phyloP scores from a whole-genome alignment of 2,797 vertebrate species.

The Taenioides sp. region DNA sequence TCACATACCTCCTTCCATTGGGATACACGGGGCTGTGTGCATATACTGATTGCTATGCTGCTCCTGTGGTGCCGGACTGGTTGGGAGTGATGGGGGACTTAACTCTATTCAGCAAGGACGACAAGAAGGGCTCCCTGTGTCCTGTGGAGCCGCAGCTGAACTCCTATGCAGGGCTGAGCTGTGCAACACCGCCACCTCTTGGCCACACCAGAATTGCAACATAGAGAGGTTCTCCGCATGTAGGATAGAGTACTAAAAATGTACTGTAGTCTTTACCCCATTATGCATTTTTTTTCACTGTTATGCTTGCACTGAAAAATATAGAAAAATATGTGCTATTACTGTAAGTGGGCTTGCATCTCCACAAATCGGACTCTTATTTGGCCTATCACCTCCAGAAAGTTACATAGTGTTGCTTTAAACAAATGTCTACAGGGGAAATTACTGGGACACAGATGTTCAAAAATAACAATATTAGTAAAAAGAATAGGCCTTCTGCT shows the following conservation, averaged over 20 bases:
- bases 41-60: constrained; percentile 50
- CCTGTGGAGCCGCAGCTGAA: constrained; percentile 42
- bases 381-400: too few relatives aligned
- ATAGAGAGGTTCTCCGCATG: background rate
- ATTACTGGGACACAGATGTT: too few relatives aligned
- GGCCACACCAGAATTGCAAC: constrained; percentile 14
- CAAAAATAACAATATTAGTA: too few relatives aligned
- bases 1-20: background rate
- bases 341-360: too few relatives aligned
- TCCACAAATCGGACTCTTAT: too few relatives aligned
- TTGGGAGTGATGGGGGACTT: constrained; percentile 57
- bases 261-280: too few relatives aligned
- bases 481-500: too few relatives aligned
- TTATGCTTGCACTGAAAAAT: too few relatives aligned
- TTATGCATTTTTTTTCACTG: too few relatives aligned
- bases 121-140: constrained; percentile 27
- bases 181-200: constrained; percentile 55
- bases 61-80: constrained; percentile 32
- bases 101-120: constrained; percentile 52
- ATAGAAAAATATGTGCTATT: too few relatives aligned
- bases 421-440: too few relatives aligned
- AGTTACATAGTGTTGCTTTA: too few relatives aligned
- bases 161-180: constrained; percentile 25
- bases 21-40: constrained; percentile 45
- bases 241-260: background rate